phyloP scores from a whole-genome alignment of 2,797 vertebrate genomes.

The Lutjanus campechanus region DNA sequence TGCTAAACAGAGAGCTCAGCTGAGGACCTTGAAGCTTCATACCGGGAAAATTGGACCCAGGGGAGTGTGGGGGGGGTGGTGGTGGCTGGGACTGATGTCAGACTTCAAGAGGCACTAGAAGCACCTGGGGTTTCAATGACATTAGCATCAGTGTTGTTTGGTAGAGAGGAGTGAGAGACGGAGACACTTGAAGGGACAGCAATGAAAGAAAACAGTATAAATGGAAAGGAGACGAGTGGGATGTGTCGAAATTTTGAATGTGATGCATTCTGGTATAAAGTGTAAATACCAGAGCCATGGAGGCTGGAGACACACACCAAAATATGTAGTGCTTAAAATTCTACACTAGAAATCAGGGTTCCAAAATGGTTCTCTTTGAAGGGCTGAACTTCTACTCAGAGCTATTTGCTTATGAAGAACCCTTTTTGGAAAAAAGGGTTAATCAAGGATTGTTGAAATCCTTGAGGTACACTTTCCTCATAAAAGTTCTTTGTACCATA shows the following conservation, averaged over 20 bases:
- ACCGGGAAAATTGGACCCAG: conserved; percentile 79
- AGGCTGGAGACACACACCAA: background rate
- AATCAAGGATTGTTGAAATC: no score
- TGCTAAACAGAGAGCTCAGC: conserved; percentile 79
- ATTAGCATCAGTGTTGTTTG: conserved; percentile 67
- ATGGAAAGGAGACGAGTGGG: conserved; percentile 22
- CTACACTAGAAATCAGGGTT: no score
- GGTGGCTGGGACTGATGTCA: conserved; percentile 71
- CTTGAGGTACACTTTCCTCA: no score
- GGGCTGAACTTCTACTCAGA: no score
- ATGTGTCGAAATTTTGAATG: conserved; percentile 29
- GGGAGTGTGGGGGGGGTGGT: conserved; percentile 64
- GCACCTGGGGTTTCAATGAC: conserved; percentile 78
- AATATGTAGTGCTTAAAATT: background rate
- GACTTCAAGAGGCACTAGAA: conserved; percentile 75
- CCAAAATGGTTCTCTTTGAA: no score
- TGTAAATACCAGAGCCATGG: background rate
- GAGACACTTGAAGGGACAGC: conserved; percentile 25
- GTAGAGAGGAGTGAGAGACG: conserved; percentile 32
- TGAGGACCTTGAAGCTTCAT: conserved; percentile 78
- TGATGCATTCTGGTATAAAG: conserved; percentile 3
- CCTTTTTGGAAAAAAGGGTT: no score
- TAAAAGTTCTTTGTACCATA: no score
- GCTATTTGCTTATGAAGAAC: no score
- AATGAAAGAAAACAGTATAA: conserved; percentile 27